Conservation (phyloP, 2,888 invertebrate genomes). For the Apamea sordens region DNA sequence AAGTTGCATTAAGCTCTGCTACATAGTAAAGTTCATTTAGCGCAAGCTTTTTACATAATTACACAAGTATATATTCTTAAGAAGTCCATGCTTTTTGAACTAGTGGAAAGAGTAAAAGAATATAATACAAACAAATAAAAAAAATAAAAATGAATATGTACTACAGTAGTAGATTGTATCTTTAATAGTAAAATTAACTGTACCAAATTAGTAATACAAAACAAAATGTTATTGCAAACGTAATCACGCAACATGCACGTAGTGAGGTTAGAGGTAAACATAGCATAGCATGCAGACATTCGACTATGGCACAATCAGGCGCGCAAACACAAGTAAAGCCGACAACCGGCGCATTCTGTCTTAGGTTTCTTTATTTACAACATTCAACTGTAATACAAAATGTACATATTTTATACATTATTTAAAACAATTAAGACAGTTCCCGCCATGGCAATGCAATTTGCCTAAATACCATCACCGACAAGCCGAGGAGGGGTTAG, state of each 20-base stretch:
- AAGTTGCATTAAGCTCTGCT: constrained; percentile 49
- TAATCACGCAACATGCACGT: constrained; percentile 46
- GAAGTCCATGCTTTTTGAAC: constrained; percentile 36
- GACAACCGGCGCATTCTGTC: constrained; percentile 79
- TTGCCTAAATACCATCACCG: constrained; percentile 86
- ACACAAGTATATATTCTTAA: constrained; percentile 1
- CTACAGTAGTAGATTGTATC: not conserved
- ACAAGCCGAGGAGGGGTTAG: constrained; percentile 83
- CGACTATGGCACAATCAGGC: constrained; percentile 65
- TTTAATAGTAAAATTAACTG: constrained; percentile 11
- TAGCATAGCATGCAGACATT: constrained; percentile 68
- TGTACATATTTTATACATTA: constrained; percentile 51
- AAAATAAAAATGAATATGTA: not conserved
- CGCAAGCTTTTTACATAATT: constrained; percentile 31
- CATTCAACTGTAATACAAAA: constrained; percentile 51
- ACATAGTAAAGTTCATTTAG: constrained; percentile 16
- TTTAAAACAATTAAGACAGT: constrained; percentile 76
- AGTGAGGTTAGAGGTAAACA: constrained; percentile 18
- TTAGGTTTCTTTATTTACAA: constrained; percentile 75
- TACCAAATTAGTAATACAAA: constrained; percentile 19
- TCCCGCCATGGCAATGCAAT: constrained; percentile 79
- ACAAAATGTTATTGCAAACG: constrained; percentile 37
- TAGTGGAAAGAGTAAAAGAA: not conserved
- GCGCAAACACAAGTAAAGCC: constrained; percentile 65
- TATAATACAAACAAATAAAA: constrained; percentile 15